Evolutionary conservation across 1,140 invertebrate genomes (phyloP).

Genomic region (Aphelinus certus): DNA sequence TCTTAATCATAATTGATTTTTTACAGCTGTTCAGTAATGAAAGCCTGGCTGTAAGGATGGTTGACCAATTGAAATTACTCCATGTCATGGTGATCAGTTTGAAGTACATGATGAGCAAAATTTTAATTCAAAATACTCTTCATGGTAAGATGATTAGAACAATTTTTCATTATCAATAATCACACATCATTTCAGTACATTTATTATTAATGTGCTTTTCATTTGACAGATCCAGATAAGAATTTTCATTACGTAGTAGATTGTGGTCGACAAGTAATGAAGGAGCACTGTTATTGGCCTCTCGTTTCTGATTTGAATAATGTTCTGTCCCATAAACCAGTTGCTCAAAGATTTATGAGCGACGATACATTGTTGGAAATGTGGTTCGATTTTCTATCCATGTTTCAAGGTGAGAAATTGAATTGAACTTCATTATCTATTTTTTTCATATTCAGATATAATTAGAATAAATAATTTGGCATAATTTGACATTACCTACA

Average conservation of each 20-base stretch:
- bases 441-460: too few species aligned
- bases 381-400: constrained; percentile 93
- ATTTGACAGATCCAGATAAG: constrained; percentile 74
- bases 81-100: constrained; percentile 95
- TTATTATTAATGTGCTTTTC: neutral
- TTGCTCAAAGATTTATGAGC: constrained; percentile 88
- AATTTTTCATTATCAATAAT: neutral
- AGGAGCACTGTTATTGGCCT: constrained; percentile 98
- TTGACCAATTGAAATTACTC: constrained; percentile 86
- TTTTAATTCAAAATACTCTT: constrained; percentile 85
- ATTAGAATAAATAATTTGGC: too few species aligned
- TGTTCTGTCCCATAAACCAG: constrained; percentile 90
- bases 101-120: constrained; percentile 92
- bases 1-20: neutral
- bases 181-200: neutral
- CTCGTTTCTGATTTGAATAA: constrained; percentile 97
- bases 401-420: constrained; percentile 84
- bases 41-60: constrained; percentile 87
- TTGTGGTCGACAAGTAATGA: constrained; percentile 91
- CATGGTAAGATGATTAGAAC: constrained; percentile 71
- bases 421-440: too few species aligned
- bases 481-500: too few species aligned
- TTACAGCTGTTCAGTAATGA: constrained; percentile 90
- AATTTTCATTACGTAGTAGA: constrained; percentile 94
- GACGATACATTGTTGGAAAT: constrained; percentile 87